phyloP scores from a whole-genome alignment of 1,140 invertebrate species.

The Drosophila saltans region DNA sequence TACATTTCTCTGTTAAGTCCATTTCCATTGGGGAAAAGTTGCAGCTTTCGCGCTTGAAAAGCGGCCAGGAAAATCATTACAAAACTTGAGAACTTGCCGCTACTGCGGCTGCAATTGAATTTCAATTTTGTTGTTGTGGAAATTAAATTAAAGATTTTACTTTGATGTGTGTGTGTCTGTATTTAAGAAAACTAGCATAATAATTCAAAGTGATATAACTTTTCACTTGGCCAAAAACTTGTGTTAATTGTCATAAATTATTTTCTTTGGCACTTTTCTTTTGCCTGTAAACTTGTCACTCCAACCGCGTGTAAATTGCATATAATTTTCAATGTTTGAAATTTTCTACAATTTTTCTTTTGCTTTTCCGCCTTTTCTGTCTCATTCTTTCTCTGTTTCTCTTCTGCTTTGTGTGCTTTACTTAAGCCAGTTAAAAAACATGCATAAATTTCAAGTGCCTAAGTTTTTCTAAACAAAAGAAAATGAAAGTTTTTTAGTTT shows the following conservation, averaged over 20 bases:
- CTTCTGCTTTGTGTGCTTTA: conserved; percentile 17
- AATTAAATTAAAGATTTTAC: conserved; percentile 4
- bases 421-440: conserved; percentile 70
- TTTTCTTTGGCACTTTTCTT: conserved; percentile 9
- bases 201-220: conserved; percentile 16
- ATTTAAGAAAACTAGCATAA: background rate
- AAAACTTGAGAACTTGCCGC: conserved; percentile 11
- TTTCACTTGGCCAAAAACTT: conserved; percentile 26
- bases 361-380: conserved; percentile 13
- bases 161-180: background rate
- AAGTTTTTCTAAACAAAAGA: conserved; percentile 61
- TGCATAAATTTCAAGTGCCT: conserved; percentile 66
- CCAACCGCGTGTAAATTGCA: conserved; percentile 7
- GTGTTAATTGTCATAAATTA: conserved; percentile 78
- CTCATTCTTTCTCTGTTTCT: background rate
- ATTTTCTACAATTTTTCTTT: conserved; percentile 29
- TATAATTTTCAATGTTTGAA: conserved; percentile 39
- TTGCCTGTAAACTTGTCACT: conserved; percentile 26
- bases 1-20: conserved; percentile 60
- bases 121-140: conserved; percentile 14
- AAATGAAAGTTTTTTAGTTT: conserved; percentile 11
- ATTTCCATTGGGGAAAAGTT: conserved; percentile 58
- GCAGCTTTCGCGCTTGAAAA: conserved; percentile 37
- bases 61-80: conserved; percentile 17
- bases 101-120: conserved; percentile 26